Evolutionary conservation across 2,113 vertebrate species (phyloP), one percentile per base, ranked within the genome.

Genomic region (Oplegnathus fasciatus): DNA sequence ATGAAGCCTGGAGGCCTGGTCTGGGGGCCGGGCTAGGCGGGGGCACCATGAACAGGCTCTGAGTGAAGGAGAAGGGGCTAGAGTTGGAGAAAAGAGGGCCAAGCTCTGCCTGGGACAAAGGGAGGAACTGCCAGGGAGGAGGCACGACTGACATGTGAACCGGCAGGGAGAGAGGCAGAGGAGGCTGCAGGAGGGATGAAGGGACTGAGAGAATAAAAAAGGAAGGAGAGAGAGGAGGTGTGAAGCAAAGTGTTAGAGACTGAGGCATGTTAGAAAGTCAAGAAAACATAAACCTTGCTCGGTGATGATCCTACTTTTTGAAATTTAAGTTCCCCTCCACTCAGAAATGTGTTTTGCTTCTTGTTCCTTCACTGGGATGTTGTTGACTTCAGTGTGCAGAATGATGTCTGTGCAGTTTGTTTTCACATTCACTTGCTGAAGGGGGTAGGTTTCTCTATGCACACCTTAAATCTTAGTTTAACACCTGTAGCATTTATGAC

Each of bases 1-100:
- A 95, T 1, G 93, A 82, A 75, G 95, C 95, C 57, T 82, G 89
- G 15, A 95, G 81, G 57, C 84, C 77, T 0, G 90, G 88, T 48
- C 71, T 86, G 55, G 89, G 80, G 15, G 62, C 60, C 37, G 32
- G 60, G 55, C 83, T 66, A 0, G 85, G 74, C 0, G 89, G 89
- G 11, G 93, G 86, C 69, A 93, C 26, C 84, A 95, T 74, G 15
- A 96, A 88, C 8, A 95, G 75, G 50, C 90, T 93, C 80, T 95
- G 93, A 17, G 93, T 88, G 79, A 78, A 91, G 62, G 94, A 85
- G 78, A 93, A 95, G 40, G 95, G 95, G 82, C 92, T 95, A 64
- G 92, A 95, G 92, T 95, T 95, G 88, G 94, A 94, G 78, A 95
- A 95, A 32, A 95, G 80, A 65, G 89, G 89, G 40, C 90, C 93